Conservation (phyloP, 2,797 vertebrate species). For the Melanotaenia trifasciata region DNA sequence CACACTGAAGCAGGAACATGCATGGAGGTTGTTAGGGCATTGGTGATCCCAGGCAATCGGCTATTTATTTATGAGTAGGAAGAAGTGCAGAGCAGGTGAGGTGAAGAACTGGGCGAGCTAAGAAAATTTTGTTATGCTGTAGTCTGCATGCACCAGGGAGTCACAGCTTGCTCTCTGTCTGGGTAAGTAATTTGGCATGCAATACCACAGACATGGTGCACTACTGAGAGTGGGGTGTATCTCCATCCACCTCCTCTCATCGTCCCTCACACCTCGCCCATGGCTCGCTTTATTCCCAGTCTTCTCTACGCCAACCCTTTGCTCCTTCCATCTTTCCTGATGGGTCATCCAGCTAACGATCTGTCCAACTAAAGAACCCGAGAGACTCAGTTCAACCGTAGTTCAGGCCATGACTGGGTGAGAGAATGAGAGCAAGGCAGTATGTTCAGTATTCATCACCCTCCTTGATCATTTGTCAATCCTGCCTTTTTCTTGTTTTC, state of each 20-base stretch:
- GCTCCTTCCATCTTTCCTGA: constrained; percentile 66
- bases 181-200: constrained; percentile 71
- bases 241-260: constrained; percentile 27
- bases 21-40: constrained; percentile 41
- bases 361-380: constrained; percentile 72
- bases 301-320: constrained; percentile 57
- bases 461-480: constrained; percentile 50
- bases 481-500: constrained; percentile 40
- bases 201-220: constrained; percentile 34
- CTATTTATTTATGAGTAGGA: constrained; percentile 61
- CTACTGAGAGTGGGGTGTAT: constrained; percentile 52
- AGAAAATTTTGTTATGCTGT: constrained; percentile 43
- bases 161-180: constrained; percentile 60
- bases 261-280: constrained; percentile 36
- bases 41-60: constrained; percentile 38
- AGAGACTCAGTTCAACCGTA: constrained; percentile 80
- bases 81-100: constrained; percentile 47
- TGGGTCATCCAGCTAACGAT: constrained; percentile 83
- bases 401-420: constrained; percentile 77
- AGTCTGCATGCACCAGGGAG: constrained; percentile 55
- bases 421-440: constrained; percentile 37
- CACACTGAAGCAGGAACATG: constrained; percentile 64
- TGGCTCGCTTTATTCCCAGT: constrained; percentile 56
- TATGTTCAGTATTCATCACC: constrained; percentile 54
- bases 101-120: constrained; percentile 42